Evolutionary conservation across 2,888 invertebrate species (phyloP).

Genomic region (Prenolepis imparis): DNA sequence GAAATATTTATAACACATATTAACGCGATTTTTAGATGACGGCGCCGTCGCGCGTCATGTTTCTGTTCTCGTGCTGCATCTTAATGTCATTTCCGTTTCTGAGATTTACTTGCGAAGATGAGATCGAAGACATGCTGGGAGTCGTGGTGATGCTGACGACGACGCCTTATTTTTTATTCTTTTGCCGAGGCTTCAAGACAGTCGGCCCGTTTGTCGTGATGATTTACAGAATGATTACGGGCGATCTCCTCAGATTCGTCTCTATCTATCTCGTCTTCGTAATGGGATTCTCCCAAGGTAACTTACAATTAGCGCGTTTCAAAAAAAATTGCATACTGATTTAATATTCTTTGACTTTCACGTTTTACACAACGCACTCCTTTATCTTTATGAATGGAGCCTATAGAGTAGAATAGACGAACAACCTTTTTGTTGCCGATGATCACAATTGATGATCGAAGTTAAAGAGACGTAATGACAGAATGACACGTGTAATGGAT

Average conservation of each 20-base stretch:
- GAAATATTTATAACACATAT: neutral
- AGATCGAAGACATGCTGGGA: constrained; percentile 96
- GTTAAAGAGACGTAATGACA: neutral
- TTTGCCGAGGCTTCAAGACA: constrained; percentile 99
- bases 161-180: constrained; percentile 98
- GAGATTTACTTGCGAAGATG: constrained; percentile 93
- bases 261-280: constrained; percentile 99
- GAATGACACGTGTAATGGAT: constrained; percentile 2
- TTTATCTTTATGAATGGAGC: constrained; percentile 1
- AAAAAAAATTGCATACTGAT: neutral
- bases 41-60: constrained; percentile 96
- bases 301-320: constrained; percentile 40
- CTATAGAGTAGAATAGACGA: neutral
- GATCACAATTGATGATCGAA: constrained; percentile 31
- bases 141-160: constrained; percentile 98
- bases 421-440: constrained; percentile 1
- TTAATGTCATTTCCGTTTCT: constrained; percentile 95
- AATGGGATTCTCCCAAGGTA: constrained; percentile 98
- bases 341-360: neutral
- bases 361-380: neutral
- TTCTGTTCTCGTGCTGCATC: constrained; percentile 96
- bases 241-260: constrained; percentile 97
- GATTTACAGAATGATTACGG: constrained; percentile 99
- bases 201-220: constrained; percentile 99
- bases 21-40: constrained; percentile 89